A percentile compares a stretch with the other conserved stretches of the same genome.
Conservation (phyloP, 1,140 invertebrate species). For the Drosophila guanche region DNA sequence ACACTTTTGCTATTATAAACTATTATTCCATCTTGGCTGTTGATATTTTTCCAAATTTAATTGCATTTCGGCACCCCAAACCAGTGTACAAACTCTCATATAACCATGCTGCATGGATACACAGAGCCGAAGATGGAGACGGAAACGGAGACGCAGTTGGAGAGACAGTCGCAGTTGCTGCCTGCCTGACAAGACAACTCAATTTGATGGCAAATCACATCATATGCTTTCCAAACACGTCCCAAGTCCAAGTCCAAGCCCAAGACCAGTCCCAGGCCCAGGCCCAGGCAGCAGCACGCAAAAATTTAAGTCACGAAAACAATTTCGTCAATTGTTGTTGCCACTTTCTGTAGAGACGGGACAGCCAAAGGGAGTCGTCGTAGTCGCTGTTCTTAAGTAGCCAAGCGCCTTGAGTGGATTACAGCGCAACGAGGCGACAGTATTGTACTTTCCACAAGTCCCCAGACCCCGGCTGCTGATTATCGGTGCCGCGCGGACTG, state of each 20-base stretch:
- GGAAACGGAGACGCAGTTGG: neutral
- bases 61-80: constrained; percentile 66
- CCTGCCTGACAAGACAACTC: constrained; percentile 61
- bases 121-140: neutral
- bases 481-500: neutral
- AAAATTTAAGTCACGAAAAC: constrained; percentile 84
- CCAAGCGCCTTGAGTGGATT: constrained; percentile 68
- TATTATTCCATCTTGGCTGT: constrained; percentile 76
- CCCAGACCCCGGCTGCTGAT: neutral
- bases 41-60: constrained; percentile 82
- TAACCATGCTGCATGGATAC: constrained; percentile 6
- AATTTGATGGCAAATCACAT: constrained; percentile 83
- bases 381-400: constrained; percentile 36
- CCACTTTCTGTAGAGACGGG: constrained; percentile 18
- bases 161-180: no score
- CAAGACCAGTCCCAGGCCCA: no score
- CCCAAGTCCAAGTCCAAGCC: constrained; percentile 11
- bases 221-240: constrained; percentile 83
- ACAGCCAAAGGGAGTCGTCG: constrained; percentile 15
- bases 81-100: constrained; percentile 4
- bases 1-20: constrained; percentile 67
- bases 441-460: constrained; percentile 45
- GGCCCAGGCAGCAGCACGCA: constrained; percentile 45
- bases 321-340: constrained; percentile 83
- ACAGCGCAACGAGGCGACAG: constrained; percentile 65